Evolutionary conservation across 2,797 vertebrate genomes (phyloP), one percentile per base, ranked within the genome.

Genomic region (Sus cebifrons): DNA sequence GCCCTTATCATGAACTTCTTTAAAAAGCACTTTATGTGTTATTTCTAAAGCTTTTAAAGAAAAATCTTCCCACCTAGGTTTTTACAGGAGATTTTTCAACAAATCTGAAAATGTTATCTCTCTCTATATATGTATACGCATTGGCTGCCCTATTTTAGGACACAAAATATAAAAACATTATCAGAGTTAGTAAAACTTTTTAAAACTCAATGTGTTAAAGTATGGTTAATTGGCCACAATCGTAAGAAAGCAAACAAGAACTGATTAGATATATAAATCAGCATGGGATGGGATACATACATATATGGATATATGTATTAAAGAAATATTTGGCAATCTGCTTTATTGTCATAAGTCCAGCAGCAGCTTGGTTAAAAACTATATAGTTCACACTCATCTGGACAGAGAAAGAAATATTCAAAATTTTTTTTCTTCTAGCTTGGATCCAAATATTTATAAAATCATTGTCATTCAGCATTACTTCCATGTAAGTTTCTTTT

Each of bases 21-120:
- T 70, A 67, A 91, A 85, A 91, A 36, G 25, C 18, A 95, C 73
- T 95, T 84, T 86, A 81, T 5, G 5, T 86, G 85, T 96, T 56
- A 81, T 84, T 91, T 86, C 56, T 89, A 81, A 86, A 92, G 29
- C 27, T 65, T 78, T 36, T 36, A 36, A 64, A 85, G 77, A 79
- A 78, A 36, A 81, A 73, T 65, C 3, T 92, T 56, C 40, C 44
- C 40, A 27, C n/a, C 29, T 87, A 79, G 5, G 13, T 74, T 82
- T 82, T 78, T 67, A 77, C 0, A 84, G 32, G 15, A 58, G 10
- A 96, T 68, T 82, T 94, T 91, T 90, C 32, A 75, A 12, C 20
- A 87, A 36, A 86, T 67, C 40, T 40, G 12, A 94, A 94, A 27
- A 81, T 68, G 67, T 36, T 36, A 36, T 77, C 32, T 74, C 16